These are phyloP conservation scores for Drosophila yooni DNA, from an alignment of 2,888 invertebrate species.

Conservation along the genomic window DNA sequence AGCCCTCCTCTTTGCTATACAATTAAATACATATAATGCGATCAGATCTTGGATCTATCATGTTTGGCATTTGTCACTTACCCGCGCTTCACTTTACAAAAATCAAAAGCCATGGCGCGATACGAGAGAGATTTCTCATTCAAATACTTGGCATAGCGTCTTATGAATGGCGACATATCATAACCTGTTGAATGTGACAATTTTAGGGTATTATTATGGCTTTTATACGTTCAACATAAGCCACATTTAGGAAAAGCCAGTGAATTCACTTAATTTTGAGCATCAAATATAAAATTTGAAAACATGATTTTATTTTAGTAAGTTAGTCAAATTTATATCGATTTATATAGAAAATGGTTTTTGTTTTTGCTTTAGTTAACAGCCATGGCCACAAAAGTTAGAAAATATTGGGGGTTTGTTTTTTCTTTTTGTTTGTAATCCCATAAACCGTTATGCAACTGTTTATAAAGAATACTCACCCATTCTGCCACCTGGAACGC, in stretches of 20 bases:
- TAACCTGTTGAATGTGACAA: conserved; percentile 89
- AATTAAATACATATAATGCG: not conserved
- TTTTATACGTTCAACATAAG: conserved; percentile 1
- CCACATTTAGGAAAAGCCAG: conserved; percentile 30
- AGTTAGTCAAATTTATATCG: conserved; percentile 49
- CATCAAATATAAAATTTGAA: conserved; percentile 44
- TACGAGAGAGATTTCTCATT: conserved; percentile 99
- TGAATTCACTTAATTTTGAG: conserved; percentile 35
- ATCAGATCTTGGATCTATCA: not conserved
- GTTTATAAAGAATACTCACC: conserved; percentile 80
- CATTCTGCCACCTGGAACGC: conserved; percentile 84
- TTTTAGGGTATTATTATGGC: conserved; percentile 24
- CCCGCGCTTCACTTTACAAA: conserved; percentile 99
- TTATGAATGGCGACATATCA: conserved; percentile 99
- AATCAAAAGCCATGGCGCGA: conserved; percentile 99
- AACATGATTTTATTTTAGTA: conserved; percentile 14
- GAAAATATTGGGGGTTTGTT: conserved; percentile 4
- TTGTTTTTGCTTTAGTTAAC: conserved; percentile 29
- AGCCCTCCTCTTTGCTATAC: conserved; percentile 97
- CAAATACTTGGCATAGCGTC: conserved; percentile 99
- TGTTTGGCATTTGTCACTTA: conserved; percentile 85
- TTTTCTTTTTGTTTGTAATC: conserved; percentile 17
- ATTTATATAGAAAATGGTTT: conserved; percentile 7
- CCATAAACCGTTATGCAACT: conserved; percentile 42
- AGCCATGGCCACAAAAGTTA: conserved; percentile 35